phyloP scores from a whole-genome alignment of 2,888 invertebrate species.

The Pseudococcus jackbeardsleyi region DNA sequence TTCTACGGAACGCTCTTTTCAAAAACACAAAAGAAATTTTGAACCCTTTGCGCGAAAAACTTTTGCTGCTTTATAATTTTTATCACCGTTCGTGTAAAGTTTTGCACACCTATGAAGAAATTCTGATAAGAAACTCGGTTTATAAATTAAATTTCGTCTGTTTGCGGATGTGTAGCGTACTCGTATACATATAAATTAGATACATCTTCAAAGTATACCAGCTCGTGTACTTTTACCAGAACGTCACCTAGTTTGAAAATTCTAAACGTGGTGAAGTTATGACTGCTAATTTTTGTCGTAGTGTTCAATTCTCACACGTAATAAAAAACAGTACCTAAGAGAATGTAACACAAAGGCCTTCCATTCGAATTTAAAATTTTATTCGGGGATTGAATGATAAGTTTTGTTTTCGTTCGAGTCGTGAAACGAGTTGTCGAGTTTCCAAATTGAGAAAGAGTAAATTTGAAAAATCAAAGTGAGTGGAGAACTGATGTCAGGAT shows the following conservation, averaged over 20 bases:
- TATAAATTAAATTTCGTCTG: conserved; percentile 35
- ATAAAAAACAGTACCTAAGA: no score
- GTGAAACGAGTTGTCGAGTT: no score
- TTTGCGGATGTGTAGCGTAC: conserved; percentile 1
- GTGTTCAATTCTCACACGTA: neutral
- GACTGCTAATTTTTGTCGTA: neutral
- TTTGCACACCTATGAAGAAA: neutral
- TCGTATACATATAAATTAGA: conserved; percentile 1
- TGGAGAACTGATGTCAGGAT: no score
- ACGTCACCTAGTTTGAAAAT: neutral
- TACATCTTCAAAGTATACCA: conserved; percentile 11
- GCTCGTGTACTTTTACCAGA: neutral
- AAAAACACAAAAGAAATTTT: neutral
- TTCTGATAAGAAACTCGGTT: conserved; percentile 1
- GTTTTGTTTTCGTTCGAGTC: no score
- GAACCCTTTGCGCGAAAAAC: neutral
- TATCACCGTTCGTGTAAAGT: neutral
- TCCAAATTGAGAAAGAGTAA: no score
- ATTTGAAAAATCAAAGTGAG: no score
- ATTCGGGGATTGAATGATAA: no score
- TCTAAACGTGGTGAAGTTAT: neutral
- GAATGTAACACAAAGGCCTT: no score
- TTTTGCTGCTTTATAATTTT: neutral
- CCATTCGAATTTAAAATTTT: no score
- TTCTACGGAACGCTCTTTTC: neutral